Evolutionary conservation across 2,888 invertebrate species (phyloP).

Genomic region (Allophyes oxyacanthae): DNA sequence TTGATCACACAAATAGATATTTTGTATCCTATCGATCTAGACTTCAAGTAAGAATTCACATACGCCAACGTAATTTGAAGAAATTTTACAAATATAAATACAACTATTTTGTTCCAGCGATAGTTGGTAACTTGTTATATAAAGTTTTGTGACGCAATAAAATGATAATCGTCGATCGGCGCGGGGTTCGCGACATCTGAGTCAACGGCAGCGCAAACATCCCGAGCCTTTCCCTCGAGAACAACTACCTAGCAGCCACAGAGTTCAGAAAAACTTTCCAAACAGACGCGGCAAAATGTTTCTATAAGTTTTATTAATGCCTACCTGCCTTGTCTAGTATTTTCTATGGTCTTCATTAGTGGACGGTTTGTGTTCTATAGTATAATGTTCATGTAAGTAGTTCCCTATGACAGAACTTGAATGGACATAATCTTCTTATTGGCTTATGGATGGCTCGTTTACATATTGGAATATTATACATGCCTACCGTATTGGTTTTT

Average conservation of each 20-base stretch:
- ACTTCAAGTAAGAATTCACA: too few relatives aligned
- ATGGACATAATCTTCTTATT: slow-evolving; percentile 27
- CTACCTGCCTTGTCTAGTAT: background rate
- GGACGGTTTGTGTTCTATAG: slow-evolving; percentile 5
- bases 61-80: slow-evolving; percentile 8
- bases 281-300: background rate
- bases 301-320: background rate
- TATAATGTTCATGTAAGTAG: slow-evolving; percentile 16
- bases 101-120: slow-evolving; percentile 15
- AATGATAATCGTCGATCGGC: slow-evolving; percentile 14
- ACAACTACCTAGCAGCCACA: background rate
- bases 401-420: slow-evolving; percentile 14
- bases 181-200: slow-evolving; percentile 23
- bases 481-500: too few relatives aligned
- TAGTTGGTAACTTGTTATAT: slow-evolving; percentile 28
- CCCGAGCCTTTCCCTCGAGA: slow-evolving; percentile 17
- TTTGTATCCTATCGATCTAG: too few relatives aligned
- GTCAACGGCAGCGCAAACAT: slow-evolving; percentile 1
- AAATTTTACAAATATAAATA: slow-evolving; percentile 24
- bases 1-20: too few relatives aligned
- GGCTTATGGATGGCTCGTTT: slow-evolving; percentile 30
- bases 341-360: background rate
- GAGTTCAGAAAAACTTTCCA: background rate
- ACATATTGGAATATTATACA: slow-evolving; percentile 19
- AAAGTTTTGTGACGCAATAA: slow-evolving; percentile 23